Evolutionary conservation across 2,888 invertebrate genomes (phyloP), one percentile per base, ranked within the genome.

Genomic region (Pyralis farinalis): DNA sequence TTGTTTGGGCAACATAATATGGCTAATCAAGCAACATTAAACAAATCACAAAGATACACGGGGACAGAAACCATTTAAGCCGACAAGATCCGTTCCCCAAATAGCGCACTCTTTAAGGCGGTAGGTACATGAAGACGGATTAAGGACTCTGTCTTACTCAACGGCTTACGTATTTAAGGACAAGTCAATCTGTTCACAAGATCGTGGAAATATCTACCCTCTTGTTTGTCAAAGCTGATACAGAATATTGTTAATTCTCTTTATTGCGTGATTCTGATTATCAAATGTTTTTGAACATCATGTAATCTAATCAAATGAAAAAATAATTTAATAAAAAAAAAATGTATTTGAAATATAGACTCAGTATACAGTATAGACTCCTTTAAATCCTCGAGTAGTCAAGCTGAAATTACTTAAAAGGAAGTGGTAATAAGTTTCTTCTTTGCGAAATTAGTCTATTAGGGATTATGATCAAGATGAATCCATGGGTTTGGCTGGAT

Each of bases 31-130:
- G 7, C 7, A 25, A 2, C 7, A 25, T 25, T 25, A 25, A 25
- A 25, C 7, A 25, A 25, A 25, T 25, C n/a, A 25, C n/a, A 25
- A 5, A 1, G 25, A 25, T 8, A 8, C 8, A 25, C 25, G n/a
- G n/a, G n/a, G 7, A 25, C 25, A 25, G 25, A 25, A 25, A 39
- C 33, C 63, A 48, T 66, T 64, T 73, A 76, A 77, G 71, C 75
- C 67, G 45, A 49, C 53, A 47, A 71, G 80, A 78, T 73, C 72
- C 57, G 46, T 48, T 51, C 63, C 56, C 57, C 60, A 56, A 58
- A 49, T 55, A 54, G 55, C 64, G 12, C 12, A 12, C 7, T 32
- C 32, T 32, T 32, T 20, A 35, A 30, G 20, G 32, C 30, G 42
- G 40, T 44, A 46, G 43, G 43, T 45, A 37, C 42, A 42, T 49